Evolutionary conservation across 1,140 invertebrate species (phyloP).

Genomic region (Matsumurasca onukii): DNA sequence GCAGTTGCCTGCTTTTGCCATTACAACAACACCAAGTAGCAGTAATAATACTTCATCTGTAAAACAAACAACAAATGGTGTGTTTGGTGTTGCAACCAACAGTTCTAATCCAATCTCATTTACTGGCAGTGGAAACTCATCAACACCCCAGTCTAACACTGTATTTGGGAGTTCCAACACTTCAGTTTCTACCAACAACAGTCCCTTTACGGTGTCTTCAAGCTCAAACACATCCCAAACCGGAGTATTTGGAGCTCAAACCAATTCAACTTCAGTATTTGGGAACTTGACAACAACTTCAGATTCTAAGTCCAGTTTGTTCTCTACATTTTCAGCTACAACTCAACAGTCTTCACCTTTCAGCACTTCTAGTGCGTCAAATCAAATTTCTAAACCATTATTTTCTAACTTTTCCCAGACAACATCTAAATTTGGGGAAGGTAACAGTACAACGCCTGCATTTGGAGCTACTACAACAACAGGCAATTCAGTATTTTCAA

Average conservation of each 20-base stretch:
- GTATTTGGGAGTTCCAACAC: background rate
- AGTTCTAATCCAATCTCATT: background rate
- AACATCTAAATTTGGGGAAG: background rate
- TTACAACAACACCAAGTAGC: background rate
- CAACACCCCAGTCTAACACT: background rate
- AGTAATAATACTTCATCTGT: background rate
- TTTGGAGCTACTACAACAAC: background rate
- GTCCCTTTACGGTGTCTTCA: background rate
- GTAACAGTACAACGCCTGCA: background rate
- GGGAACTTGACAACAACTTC: background rate
- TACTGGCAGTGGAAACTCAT: background rate
- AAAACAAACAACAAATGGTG: background rate
- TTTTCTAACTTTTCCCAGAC: background rate
- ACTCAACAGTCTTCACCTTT: background rate
- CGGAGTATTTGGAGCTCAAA: background rate
- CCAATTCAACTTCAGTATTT: background rate
- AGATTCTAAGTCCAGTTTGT: background rate
- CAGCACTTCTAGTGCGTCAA: slow-evolving; percentile 1
- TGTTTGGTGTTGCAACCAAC: background rate
- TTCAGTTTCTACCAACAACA: background rate
- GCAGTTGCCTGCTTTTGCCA: background rate
- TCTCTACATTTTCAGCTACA: background rate
- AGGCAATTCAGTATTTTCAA: background rate
- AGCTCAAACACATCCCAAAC: background rate
- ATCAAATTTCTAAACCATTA: background rate